Conservation (phyloP, 2,797 vertebrate species). For the Champsocephalus gunnari region DNA sequence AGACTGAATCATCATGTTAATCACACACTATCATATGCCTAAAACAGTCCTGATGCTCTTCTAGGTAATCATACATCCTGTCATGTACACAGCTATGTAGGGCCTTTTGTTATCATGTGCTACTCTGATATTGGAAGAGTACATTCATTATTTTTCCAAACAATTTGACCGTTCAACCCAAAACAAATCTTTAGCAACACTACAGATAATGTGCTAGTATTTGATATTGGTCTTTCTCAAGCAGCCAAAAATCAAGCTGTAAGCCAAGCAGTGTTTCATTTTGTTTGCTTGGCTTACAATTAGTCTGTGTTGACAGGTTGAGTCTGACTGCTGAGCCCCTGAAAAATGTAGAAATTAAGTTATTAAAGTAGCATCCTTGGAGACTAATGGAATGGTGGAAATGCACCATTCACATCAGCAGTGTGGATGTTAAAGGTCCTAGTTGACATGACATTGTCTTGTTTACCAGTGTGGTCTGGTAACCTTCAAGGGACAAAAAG, state of each 20-base stretch:
- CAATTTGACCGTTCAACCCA: constrained; percentile 4
- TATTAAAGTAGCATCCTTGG: constrained; percentile 29
- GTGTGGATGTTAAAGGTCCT: constrained; percentile 3
- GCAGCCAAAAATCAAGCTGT: neutral
- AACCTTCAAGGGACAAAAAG: constrained; percentile 8
- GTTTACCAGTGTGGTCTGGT: constrained; percentile 7
- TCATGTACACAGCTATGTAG: too few species aligned
- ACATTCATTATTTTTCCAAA: too few species aligned
- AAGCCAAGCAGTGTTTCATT: neutral
- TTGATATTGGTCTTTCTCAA: neutral
- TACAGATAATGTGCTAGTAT: neutral
- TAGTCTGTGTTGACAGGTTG: neutral
- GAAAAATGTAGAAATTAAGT: too few species aligned
- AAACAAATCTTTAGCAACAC: neutral
- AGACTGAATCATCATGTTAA: too few species aligned
- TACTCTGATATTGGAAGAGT: too few species aligned
- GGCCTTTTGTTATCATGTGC: too few species aligned
- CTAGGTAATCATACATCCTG: too few species aligned
- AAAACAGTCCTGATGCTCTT: too few species aligned
- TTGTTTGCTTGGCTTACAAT: neutral
- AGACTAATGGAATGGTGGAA: too few species aligned
- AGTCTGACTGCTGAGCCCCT: neutral
- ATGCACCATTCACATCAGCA: constrained; percentile 3
- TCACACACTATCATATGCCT: too few species aligned
- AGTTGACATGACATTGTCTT: constrained; percentile 14